A percentile compares a stretch with the other conserved stretches of the same genome.
phyloP scores from a whole-genome alignment of 2,113 vertebrate species.

The Menidia beryllina region DNA sequence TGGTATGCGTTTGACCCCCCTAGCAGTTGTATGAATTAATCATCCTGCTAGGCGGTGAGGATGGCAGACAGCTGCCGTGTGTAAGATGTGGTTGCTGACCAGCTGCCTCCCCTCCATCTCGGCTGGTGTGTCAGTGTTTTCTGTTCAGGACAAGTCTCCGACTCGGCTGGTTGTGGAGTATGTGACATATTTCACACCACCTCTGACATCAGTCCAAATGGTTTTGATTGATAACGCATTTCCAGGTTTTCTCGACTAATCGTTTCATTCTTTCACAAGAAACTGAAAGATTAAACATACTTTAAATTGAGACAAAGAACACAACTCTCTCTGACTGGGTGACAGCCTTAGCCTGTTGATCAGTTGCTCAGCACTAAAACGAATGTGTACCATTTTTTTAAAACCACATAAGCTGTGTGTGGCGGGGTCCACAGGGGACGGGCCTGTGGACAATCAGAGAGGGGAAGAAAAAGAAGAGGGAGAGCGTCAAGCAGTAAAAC shows the following conservation, averaged over 20 bases:
- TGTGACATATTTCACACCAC: neutral
- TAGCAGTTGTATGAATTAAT: conserved; percentile 45
- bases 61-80: conserved; percentile 46
- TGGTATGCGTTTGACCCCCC: conserved; percentile 29
- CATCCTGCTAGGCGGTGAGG: conserved; percentile 23
- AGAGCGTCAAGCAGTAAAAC: conserved; percentile 18
- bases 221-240: neutral
- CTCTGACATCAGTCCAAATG: no score
- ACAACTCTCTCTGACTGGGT: no score
- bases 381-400: neutral
- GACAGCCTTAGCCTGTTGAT: neutral
- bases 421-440: neutral
- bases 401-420: neutral
- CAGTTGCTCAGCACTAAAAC: neutral
- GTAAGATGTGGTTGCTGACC: conserved; percentile 34
- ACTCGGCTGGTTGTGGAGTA: neutral
- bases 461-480: neutral
- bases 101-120: conserved; percentile 28
- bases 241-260: neutral
- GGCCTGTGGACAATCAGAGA: conserved; percentile 25
- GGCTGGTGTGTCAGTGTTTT: conserved; percentile 13
- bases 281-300: no score
- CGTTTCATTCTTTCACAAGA: neutral
- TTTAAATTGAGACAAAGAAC: no score
- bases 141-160: neutral